Base-by-base conservation (phyloP, 2,797 vertebrate genomes). In the Acanthopagrus latus region DNA sequence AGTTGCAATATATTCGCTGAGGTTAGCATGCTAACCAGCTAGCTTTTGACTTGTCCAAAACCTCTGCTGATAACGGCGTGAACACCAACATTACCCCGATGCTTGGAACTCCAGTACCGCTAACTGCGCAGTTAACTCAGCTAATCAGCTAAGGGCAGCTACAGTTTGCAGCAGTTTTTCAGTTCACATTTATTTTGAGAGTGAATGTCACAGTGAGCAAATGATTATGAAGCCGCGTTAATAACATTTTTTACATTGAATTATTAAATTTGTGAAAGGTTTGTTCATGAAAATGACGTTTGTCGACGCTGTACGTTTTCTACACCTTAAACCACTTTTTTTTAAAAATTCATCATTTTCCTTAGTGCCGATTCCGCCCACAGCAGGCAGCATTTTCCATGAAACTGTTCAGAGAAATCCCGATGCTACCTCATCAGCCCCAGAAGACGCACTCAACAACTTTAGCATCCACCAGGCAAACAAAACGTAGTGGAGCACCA, bases 321-420 rank as follows among this genome's bases (percentile, higher is more conserved):
- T 10, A 47, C 52, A 69, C 56, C 7, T 52, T 21, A 20, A 0
- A 60, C 14, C 43, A 13, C 16, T 44, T 14, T 13, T 46, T 27
- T n/a, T 51, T 44, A 11, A 59, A 11, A 3, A 14, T 9, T 44
- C 23, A 52, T 16, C 50, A 52, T 75, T 8, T 38, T 57, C 13
- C 5, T 38, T n/a, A 13, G 13, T 10, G 55, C 7, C 14, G 14
- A 55, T 67, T 41, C 18, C 18, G 57, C 55, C n/a, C 29, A 41
- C 48, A 23, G 64, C 48, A 52, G 41, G 65, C 65, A 44, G 25
- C 18, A 18, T 67, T 67, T 55, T 43, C 51, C 18, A 18, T 14
- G 13, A 51, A 21, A 21, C 33, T 16, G 12, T 12, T 51, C 47
- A 3, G 51, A 27, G 17, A 44, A 55, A 33, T 13, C 21, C 1